A percentile compares a stretch with the other conserved stretches of the same genome.
Evolutionary conservation across 2,113 vertebrate species (phyloP).

Genomic region (Sorex araneus): DNA sequence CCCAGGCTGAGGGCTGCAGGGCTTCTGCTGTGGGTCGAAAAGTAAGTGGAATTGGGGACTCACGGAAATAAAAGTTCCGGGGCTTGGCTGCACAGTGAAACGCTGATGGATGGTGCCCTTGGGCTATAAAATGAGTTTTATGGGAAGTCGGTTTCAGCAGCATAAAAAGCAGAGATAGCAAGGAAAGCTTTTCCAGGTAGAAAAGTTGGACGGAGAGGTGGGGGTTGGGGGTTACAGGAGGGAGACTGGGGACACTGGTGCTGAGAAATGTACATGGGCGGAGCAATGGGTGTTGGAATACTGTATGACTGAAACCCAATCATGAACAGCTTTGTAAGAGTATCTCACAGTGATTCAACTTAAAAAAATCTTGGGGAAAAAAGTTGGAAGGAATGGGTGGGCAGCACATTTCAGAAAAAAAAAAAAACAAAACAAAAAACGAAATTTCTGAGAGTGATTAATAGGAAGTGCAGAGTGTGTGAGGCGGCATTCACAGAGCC

Average conservation of each 20-base stretch:
- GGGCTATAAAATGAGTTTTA: neutral
- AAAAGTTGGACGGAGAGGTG: neutral
- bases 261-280: too few species aligned
- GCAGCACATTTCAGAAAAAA: neutral
- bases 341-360: too few species aligned
- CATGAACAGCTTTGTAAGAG: too few species aligned
- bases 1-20: neutral
- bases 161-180: neutral
- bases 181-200: conserved; percentile 5
- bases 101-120: too few species aligned
- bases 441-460: neutral
- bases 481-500: neutral
- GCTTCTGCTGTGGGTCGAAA: neutral
- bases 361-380: too few species aligned
- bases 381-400: too few species aligned
- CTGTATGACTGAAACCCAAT: too few species aligned
- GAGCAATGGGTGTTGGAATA: too few species aligned
- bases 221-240: too few species aligned
- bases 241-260: too few species aligned
- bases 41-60: neutral
- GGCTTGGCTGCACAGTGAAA: neutral
- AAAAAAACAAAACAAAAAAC: too few species aligned
- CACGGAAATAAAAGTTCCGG: too few species aligned
- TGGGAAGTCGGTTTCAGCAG: neutral
- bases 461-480: accelerated